A percentile compares a stretch with the other conserved stretches of the same genome.
These are phyloP conservation scores for Vicugna pacos DNA, from an alignment of 2,113 vertebrate species.

Conservation along the genomic window DNA sequence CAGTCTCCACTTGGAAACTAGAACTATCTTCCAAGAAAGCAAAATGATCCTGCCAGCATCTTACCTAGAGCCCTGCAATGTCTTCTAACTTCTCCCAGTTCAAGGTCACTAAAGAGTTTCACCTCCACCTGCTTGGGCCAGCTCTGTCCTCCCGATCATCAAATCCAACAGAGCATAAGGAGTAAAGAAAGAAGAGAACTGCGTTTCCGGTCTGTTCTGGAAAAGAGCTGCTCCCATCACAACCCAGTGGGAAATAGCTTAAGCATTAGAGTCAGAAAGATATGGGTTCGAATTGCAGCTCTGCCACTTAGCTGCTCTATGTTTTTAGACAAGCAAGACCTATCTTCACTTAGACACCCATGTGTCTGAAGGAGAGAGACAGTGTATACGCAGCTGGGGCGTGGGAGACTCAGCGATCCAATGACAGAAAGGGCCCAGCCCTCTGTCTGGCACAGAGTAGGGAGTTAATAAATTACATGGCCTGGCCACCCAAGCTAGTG, in stretches of 20 bases:
- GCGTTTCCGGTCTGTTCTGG: fast-evolving
- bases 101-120: background rate
- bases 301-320: background rate
- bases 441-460: background rate
- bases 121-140: background rate
- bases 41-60: background rate
- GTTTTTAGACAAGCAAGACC: background rate
- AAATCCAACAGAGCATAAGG: background rate
- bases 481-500: too few relatives aligned
- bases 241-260: background rate
- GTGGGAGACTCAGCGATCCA: background rate
- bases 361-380: background rate
- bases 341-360: background rate
- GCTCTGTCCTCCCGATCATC: background rate
- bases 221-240: background rate
- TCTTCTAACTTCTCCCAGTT: background rate
- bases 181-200: background rate
- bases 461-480: too few relatives aligned
- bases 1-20: background rate
- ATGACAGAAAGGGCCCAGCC: background rate
- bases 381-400: background rate
- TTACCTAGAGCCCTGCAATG: background rate
- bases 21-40: background rate
- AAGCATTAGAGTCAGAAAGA: background rate
- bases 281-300: background rate